A percentile compares a stretch with the other conserved stretches of the same genome.
These are phyloP conservation scores for Cecidostiba fungosa DNA, from an alignment of 2,888 invertebrate genomes.

Conservation along the genomic window DNA sequence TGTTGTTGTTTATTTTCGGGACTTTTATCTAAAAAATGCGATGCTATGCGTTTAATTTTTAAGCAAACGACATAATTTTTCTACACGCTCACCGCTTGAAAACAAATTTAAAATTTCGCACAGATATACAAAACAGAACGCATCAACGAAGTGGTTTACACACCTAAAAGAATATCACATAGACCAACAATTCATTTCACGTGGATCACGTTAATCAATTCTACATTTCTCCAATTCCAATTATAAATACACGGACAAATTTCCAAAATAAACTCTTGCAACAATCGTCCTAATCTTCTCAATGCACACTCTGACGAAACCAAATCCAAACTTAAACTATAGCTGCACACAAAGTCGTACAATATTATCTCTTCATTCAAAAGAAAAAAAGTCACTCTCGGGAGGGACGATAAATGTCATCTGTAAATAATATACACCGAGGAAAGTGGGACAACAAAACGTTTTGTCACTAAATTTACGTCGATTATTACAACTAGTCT, in stretches of 20 bases:
- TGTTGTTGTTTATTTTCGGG: neutral
- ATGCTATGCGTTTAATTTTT: neutral
- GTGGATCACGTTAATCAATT: neutral
- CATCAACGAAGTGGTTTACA: slow-evolving; percentile 5
- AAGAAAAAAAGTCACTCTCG: neutral
- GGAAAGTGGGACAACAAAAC: slow-evolving; percentile 40
- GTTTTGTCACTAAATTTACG: slow-evolving; percentile 35
- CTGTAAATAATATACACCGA: slow-evolving; percentile 39
- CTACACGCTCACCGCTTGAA: neutral
- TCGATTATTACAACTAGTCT: slow-evolving; percentile 14
- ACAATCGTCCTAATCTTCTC: slow-evolving; percentile 31
- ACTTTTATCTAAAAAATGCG: neutral
- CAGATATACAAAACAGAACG: neutral
- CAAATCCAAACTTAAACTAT: slow-evolving; percentile 9
- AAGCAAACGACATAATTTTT: slow-evolving; percentile 9
- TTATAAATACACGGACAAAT: slow-evolving; percentile 2
- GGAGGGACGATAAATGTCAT: neutral
- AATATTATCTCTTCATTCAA: slow-evolving; percentile 13
- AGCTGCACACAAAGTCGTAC: neutral
- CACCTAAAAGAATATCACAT: slow-evolving; percentile 42
- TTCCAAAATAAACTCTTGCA: slow-evolving; percentile 31
- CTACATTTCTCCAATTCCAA: neutral
- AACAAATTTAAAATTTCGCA: slow-evolving; percentile 25
- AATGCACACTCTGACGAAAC: neutral
- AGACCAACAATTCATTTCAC: slow-evolving; percentile 7